These are phyloP conservation scores for Ips typographus DNA, from an alignment of 1,140 invertebrate genomes.

Conservation along the genomic window DNA sequence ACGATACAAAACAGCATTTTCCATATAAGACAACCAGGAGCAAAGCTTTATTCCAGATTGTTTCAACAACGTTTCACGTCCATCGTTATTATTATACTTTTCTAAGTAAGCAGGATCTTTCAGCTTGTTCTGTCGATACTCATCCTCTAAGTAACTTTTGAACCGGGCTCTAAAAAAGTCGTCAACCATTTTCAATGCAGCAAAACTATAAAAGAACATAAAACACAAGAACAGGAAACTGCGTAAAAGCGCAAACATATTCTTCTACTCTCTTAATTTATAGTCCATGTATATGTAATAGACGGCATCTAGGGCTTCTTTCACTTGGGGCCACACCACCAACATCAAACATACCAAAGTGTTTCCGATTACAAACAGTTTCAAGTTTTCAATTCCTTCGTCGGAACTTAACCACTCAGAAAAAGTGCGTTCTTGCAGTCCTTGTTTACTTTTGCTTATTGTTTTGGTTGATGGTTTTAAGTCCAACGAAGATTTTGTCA, in stretches of 20 bases:
- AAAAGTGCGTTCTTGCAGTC: conserved; percentile 54
- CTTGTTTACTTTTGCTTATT: conserved; percentile 1
- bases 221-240: conserved; percentile 53
- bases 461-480: conserved; percentile 9
- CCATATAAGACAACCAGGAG: not conserved
- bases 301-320: conserved; percentile 49
- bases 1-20: not conserved
- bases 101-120: not conserved
- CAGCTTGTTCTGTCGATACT: not conserved
- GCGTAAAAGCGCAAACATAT: conserved; percentile 44
- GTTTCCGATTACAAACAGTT: conserved; percentile 61
- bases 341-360: conserved; percentile 58
- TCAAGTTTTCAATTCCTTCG: conserved; percentile 60
- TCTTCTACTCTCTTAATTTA: conserved; percentile 33
- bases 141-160: conserved; percentile 49
- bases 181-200: conserved; percentile 58
- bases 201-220: conserved; percentile 57
- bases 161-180: conserved; percentile 58
- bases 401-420: conserved; percentile 59
- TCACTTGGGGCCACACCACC: conserved; percentile 59
- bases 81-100: not conserved
- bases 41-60: not conserved
- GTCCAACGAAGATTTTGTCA: not conserved
- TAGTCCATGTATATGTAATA: conserved; percentile 52
- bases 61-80: not conserved